Evolutionary conservation across 2,888 invertebrate genomes (phyloP).

Genomic region (Lepetodrilus schrolli): DNA sequence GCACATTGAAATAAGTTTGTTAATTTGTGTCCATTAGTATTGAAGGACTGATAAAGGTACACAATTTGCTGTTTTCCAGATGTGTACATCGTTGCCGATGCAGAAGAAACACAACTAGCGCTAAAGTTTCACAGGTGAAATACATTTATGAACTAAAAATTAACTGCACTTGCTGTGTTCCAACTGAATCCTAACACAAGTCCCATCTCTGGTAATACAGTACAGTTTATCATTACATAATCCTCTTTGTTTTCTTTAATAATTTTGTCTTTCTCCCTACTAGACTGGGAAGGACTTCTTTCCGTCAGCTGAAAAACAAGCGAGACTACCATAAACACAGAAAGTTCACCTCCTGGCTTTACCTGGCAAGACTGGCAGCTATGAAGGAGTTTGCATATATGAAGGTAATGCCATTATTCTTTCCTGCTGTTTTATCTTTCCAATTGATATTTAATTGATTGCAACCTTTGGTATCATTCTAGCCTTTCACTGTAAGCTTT

Average conservation of each 20-base stretch:
- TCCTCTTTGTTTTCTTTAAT: neutral
- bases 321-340: slow-evolving; percentile 96
- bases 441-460: no score
- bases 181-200: no score
- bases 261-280: slow-evolving; percentile 6
- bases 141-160: no score
- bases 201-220: no score
- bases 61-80: slow-evolving; percentile 80
- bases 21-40: no score
- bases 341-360: slow-evolving; percentile 93
- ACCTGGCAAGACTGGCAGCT: slow-evolving; percentile 95
- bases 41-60: no score
- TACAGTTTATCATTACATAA: neutral
- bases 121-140: slow-evolving; percentile 89
- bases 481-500: no score
- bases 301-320: slow-evolving; percentile 95
- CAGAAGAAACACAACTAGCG: slow-evolving; percentile 86
- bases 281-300: slow-evolving; percentile 93
- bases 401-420: no score
- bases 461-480: no score
- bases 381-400: slow-evolving; percentile 98
- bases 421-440: no score
- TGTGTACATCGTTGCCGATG: slow-evolving; percentile 90
- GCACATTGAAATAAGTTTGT: no score
- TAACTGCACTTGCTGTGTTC: no score